Conservation (phyloP, 2,888 invertebrate species). For the Laspeyria flexula region DNA sequence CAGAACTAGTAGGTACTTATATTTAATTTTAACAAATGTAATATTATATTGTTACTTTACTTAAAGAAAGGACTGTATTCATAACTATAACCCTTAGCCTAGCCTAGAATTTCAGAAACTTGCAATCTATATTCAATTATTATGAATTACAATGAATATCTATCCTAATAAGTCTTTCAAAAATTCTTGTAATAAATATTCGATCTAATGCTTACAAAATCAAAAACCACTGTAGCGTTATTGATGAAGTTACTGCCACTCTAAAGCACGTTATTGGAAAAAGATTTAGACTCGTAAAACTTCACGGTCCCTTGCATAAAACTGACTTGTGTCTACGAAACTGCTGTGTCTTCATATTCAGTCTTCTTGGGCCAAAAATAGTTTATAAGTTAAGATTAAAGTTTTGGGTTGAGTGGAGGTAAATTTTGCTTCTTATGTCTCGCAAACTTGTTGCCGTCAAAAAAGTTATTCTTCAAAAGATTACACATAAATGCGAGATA, state of each 20-base stretch:
- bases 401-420: not conserved
- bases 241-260: conserved; percentile 27
- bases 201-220: not conserved
- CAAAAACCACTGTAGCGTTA: conserved; percentile 15
- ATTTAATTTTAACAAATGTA: too few relatives aligned
- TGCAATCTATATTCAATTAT: too few relatives aligned
- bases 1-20: too few relatives aligned
- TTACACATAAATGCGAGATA: too few relatives aligned
- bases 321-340: conserved; percentile 27
- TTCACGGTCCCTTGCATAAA: conserved; percentile 25
- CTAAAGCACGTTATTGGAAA: conserved; percentile 40
- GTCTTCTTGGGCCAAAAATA: conserved; percentile 9
- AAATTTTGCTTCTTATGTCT: too few relatives aligned
- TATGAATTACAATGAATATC: not conserved
- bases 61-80: too few relatives aligned
- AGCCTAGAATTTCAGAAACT: too few relatives aligned
- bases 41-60: too few relatives aligned
- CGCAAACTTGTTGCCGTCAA: too few relatives aligned
- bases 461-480: too few relatives aligned
- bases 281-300: conserved; percentile 37
- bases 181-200: not conserved
- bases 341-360: conserved; percentile 17
- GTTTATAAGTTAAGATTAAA: conserved; percentile 1
- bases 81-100: too few relatives aligned
- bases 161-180: not conserved